Evolutionary conservation across 2,797 vertebrate genomes (phyloP).

Genomic region (Alectoris magna): DNA sequence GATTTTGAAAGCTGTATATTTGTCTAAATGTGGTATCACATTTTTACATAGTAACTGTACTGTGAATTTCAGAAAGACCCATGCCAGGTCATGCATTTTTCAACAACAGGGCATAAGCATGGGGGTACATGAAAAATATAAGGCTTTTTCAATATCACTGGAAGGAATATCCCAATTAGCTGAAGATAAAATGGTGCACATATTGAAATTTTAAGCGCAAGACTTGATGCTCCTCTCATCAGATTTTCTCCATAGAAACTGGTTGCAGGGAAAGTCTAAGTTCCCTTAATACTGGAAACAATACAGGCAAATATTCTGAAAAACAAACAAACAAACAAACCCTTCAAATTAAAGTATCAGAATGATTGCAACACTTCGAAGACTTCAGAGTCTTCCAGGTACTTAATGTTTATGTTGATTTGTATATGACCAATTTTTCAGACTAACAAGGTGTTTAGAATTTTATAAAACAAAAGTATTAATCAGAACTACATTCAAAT

Average conservation of each 20-base stretch:
- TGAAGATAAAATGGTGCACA: not conserved
- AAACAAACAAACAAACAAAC: not conserved
- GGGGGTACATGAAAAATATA: not conserved
- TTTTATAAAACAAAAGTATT: not conserved
- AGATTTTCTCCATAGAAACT: not conserved
- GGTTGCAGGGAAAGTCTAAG: not conserved
- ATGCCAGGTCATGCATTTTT: slow-evolving; percentile 36
- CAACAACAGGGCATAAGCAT: not conserved
- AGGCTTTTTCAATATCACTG: not conserved
- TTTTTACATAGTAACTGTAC: slow-evolving; percentile 27
- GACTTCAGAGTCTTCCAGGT: not conserved
- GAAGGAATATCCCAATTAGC: not conserved
- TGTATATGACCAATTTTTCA: not conserved
- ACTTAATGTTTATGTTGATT: not conserved
- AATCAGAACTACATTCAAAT: not conserved
- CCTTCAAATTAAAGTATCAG: not conserved
- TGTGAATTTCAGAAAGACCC: slow-evolving; percentile 32
- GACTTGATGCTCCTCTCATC: not conserved
- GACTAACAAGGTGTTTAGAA: not conserved
- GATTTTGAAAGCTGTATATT: not conserved
- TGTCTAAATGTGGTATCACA: not conserved
- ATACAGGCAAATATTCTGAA: not conserved
- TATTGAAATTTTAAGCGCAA: not conserved
- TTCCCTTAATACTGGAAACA: not conserved
- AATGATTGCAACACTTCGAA: not conserved